phyloP scores from a whole-genome alignment of 2,797 vertebrate species.

The Streptopelia turtur region DNA sequence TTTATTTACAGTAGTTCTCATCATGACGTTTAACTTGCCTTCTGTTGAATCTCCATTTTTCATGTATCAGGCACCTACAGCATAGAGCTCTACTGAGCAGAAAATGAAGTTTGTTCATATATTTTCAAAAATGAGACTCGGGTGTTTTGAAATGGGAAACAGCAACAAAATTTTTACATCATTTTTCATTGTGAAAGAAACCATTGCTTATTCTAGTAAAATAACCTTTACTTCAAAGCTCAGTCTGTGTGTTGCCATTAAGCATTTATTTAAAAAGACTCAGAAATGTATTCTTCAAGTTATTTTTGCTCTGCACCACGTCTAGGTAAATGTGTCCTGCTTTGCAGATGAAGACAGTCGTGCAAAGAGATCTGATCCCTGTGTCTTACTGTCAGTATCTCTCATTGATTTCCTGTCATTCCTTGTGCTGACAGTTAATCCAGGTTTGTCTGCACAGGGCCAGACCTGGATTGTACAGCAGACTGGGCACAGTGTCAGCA shows the following conservation, averaged over 20 bases:
- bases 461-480: not conserved
- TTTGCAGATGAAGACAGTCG: not conserved
- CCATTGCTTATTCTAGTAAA: not conserved
- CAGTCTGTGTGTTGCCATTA: not conserved
- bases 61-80: not conserved
- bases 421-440: not conserved
- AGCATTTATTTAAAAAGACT: not conserved
- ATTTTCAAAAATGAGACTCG: conserved; percentile 3
- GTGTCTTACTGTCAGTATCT: not conserved
- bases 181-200: not conserved
- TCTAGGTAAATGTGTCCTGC: not conserved
- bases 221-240: not conserved
- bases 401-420: not conserved
- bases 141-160: not conserved
- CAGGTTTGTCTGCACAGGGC: not conserved
- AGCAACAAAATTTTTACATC: not conserved
- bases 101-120: not conserved
- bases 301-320: not conserved
- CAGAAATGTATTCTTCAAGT: not conserved
- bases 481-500: not conserved
- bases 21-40: not conserved
- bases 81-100: not conserved
- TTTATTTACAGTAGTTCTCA: conserved; percentile 5
- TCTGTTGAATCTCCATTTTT: conserved; percentile 20
- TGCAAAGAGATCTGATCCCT: not conserved